phyloP scores from a whole-genome alignment of 2,113 vertebrate genomes.

The Menura novaehollandiae region DNA sequence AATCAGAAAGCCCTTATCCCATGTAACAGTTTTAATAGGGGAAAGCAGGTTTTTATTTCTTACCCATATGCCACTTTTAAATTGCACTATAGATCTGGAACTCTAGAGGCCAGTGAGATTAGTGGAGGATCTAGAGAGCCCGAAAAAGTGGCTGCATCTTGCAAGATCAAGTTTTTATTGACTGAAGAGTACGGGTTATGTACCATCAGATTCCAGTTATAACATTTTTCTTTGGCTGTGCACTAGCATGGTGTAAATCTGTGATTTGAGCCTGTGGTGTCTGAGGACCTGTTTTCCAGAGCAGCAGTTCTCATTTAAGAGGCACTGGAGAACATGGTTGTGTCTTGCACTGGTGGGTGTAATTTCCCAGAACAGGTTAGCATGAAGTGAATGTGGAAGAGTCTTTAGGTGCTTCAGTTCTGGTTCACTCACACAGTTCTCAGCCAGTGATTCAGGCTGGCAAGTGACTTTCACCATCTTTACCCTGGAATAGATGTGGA shows the following conservation, averaged over 20 bases:
- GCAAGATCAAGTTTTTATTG: background rate
- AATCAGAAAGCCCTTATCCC: background rate
- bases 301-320: background rate
- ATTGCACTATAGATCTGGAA: background rate
- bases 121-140: background rate
- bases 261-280: background rate
- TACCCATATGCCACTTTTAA: background rate
- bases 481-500: background rate
- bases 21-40: background rate
- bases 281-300: background rate
- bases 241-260: background rate
- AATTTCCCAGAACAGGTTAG: background rate
- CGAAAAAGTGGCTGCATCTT: background rate
- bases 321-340: background rate
- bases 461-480: background rate
- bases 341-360: background rate
- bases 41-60: background rate
- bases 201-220: background rate
- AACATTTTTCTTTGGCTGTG: background rate
- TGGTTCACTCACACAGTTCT: background rate
- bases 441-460: background rate
- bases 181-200: background rate
- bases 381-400: accelerated
- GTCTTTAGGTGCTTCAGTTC: background rate
- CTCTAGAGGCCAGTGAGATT: background rate